Evolutionary conservation across 2,797 vertebrate species (phyloP).

Genomic region (Cyclopterus lumpus): DNA sequence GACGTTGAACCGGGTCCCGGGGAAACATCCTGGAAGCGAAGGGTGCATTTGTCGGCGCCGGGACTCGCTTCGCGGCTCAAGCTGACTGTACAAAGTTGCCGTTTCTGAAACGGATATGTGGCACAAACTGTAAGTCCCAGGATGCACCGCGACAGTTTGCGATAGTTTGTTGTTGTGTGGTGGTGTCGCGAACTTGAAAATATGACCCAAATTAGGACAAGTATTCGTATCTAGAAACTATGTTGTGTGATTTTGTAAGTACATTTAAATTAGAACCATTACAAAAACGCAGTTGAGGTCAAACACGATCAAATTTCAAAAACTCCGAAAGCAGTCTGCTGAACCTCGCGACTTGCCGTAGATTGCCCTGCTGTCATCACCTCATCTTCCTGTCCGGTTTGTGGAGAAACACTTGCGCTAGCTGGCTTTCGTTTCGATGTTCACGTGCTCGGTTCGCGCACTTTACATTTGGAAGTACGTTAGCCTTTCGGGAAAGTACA

Average conservation of each 20-base stretch:
- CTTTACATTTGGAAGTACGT: not conserved
- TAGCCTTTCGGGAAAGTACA: fast-evolving
- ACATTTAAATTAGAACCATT: fast-evolving
- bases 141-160: slow-evolving; percentile 71
- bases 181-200: fast-evolving
- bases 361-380: not conserved
- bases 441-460: fast-evolving
- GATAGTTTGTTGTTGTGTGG: slow-evolving; percentile 9
- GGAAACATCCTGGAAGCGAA: slow-evolving; percentile 37
- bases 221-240: fast-evolving
- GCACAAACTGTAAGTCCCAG: slow-evolving; percentile 80
- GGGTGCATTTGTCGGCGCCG: slow-evolving; percentile 19
- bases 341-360: slow-evolving; percentile 63
- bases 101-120: slow-evolving; percentile 71
- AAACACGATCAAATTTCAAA: not conserved
- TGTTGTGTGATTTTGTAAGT: fast-evolving
- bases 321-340: not conserved
- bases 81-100: slow-evolving; percentile 64
- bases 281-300: not conserved
- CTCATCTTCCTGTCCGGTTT: slow-evolving; percentile 17
- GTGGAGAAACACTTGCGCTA: slow-evolving; percentile 25
- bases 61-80: slow-evolving; percentile 37
- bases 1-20: not conserved
- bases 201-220: fast-evolving
- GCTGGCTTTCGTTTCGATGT: not conserved